Percentiles rank a stretch among this genome's conserved stretches.
Conservation (phyloP, 2,797 vertebrate species). For the Scarus forsteni region DNA sequence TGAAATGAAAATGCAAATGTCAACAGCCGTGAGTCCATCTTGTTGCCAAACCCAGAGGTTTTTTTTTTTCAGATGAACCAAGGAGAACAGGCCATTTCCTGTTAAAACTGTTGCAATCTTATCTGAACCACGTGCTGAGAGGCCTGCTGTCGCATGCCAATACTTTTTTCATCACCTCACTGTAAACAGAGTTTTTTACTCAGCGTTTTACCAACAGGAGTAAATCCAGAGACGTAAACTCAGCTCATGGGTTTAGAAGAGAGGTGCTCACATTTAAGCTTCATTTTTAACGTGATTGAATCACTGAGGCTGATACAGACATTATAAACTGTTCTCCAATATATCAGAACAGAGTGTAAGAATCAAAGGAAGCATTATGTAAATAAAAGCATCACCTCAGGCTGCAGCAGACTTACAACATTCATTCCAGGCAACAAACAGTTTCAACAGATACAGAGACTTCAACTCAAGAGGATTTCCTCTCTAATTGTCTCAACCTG, state of each 20-base stretch:
- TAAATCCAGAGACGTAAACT: neutral
- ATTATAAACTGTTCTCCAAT: no score
- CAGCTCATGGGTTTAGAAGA: neutral
- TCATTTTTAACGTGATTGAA: no score
- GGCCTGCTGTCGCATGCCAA: neutral
- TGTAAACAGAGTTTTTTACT: neutral
- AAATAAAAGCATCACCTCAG: neutral
- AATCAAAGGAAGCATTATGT: no score
- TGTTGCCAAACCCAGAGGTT: conserved; percentile 3
- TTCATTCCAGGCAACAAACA: neutral
- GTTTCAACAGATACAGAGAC: conserved; percentile 27
- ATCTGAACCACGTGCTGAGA: conserved; percentile 21
- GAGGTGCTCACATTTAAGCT: no score
- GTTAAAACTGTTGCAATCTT: conserved; percentile 57
- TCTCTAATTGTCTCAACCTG: conserved; percentile 24
- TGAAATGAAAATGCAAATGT: neutral
- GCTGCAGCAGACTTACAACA: neutral
- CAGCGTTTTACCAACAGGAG: no score
- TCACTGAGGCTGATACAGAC: no score
- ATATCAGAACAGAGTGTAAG: neutral
- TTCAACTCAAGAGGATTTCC: conserved; percentile 56
- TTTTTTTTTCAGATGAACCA: conserved; percentile 26
- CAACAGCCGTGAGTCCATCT: neutral
- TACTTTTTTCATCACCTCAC: neutral
- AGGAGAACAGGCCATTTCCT: conserved; percentile 66